phyloP scores from a whole-genome alignment of 2,113 vertebrate species.

The Aleadryas rufinucha region DNA sequence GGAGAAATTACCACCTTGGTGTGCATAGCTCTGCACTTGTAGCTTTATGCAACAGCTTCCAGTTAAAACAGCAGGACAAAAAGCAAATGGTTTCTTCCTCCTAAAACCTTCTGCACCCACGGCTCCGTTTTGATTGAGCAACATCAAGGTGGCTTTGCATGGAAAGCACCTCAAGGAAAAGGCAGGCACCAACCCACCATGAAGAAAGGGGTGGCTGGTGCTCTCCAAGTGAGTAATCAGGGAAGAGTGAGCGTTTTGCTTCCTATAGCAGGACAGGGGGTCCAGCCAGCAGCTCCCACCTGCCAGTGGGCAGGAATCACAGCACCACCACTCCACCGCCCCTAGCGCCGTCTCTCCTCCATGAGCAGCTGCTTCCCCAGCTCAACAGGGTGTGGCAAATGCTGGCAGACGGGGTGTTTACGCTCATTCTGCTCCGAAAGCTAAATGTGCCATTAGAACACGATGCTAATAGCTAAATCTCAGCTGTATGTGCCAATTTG shows the following conservation, averaged over 20 bases:
- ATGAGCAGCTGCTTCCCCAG: fast-evolving
- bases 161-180: neutral
- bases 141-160: neutral
- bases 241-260: neutral
- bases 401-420: neutral
- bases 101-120: neutral
- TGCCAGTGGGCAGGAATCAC: neutral
- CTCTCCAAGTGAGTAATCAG: neutral
- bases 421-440: neutral
- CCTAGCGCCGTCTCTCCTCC: neutral
- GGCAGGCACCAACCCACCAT: neutral
- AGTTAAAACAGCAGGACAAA: neutral
- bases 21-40: neutral
- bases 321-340: neutral
- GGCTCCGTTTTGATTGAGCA: neutral
- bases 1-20: neutral
- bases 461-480: constrained; percentile 23
- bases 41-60: neutral
- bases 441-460: constrained; percentile 23
- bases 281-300: neutral
- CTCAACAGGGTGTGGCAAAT: neutral
- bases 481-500: neutral
- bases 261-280: neutral
- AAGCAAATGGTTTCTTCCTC: neutral
- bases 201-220: neutral